Conservation (phyloP, 2,797 vertebrate genomes). For the Galagoides demidoff region DNA sequence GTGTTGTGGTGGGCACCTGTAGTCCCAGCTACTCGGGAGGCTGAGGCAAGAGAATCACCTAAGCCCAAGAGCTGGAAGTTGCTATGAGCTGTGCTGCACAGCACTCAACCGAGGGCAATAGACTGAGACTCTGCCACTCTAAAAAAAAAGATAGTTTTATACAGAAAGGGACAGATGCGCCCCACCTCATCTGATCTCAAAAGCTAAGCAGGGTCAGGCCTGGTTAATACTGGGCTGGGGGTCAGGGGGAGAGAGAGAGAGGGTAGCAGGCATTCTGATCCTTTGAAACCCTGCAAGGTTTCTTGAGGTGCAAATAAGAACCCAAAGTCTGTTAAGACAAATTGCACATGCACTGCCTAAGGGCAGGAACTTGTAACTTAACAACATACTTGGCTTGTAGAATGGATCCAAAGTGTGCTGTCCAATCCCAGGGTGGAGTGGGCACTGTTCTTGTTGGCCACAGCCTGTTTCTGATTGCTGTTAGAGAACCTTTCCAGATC, state of each 20-base stretch:
- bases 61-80: too few species aligned
- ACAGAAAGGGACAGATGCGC: not conserved
- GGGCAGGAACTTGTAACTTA: not conserved
- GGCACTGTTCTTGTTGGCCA: rapidly evolving
- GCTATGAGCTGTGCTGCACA: too few species aligned
- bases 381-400: too few species aligned
- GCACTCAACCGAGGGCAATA: too few species aligned
- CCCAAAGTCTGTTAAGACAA: rapidly evolving
- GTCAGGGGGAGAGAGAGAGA: not conserved
- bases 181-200: too few species aligned
- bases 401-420: not conserved
- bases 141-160: not conserved
- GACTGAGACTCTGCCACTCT: too few species aligned
- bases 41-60: too few species aligned
- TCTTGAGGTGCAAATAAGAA: rapidly evolving
- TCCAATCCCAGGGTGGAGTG: rapidly evolving
- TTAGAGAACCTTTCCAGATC: not conserved
- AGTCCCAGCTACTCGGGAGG: too few species aligned
- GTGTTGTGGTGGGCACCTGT: too few species aligned
- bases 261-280: not conserved
- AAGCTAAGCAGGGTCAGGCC: too few species aligned
- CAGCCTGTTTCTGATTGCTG: too few species aligned
- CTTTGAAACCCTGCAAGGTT: not conserved
- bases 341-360: rapidly evolving
- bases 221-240: too few species aligned